A percentile compares a stretch with the other conserved stretches of the same genome.
Conservation (phyloP, 1,140 invertebrate species). For the Oreohelix idahoensis region DNA sequence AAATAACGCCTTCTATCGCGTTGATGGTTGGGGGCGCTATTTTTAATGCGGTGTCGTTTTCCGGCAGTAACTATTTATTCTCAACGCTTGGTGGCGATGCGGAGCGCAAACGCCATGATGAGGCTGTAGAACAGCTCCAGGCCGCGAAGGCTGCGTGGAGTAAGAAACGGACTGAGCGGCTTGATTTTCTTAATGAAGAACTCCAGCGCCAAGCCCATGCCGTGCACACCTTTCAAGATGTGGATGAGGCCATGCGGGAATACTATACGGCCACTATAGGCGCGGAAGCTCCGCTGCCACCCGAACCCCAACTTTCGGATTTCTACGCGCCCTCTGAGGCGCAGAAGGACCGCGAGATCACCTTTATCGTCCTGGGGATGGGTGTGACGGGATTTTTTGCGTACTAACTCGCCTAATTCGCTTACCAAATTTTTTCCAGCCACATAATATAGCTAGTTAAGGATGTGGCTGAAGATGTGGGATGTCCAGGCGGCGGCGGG, state of each 20-base stretch:
- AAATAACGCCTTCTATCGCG: background rate
- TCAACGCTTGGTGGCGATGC: background rate
- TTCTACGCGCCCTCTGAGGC: constrained; percentile 38
- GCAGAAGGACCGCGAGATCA: constrained; percentile 33
- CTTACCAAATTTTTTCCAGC: too few relatives aligned
- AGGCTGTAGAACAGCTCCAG: constrained; percentile 40
- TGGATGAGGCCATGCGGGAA: constrained; percentile 34
- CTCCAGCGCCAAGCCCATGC: constrained; percentile 36
- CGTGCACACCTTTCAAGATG: constrained; percentile 29
- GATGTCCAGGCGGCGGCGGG: too few relatives aligned
- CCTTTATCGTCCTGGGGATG: constrained; percentile 37
- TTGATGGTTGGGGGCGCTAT: background rate
- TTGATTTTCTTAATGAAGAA: constrained; percentile 39
- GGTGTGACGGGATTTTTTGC: constrained; percentile 23
- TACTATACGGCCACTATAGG: constrained; percentile 21
- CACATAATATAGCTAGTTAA: too few relatives aligned
- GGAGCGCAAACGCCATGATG: constrained; percentile 34
- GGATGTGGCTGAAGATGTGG: too few relatives aligned
- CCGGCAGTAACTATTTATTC: too few relatives aligned
- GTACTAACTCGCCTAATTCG: too few relatives aligned
- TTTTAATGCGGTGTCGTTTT: background rate
- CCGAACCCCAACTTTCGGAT: constrained; percentile 34
- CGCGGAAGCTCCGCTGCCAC: background rate
- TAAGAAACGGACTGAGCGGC: constrained; percentile 15
- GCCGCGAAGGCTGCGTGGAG: constrained; percentile 31